These are phyloP conservation scores for Acropternis orthonyx DNA, from an alignment of 2,797 vertebrate species.

Conservation along the genomic window DNA sequence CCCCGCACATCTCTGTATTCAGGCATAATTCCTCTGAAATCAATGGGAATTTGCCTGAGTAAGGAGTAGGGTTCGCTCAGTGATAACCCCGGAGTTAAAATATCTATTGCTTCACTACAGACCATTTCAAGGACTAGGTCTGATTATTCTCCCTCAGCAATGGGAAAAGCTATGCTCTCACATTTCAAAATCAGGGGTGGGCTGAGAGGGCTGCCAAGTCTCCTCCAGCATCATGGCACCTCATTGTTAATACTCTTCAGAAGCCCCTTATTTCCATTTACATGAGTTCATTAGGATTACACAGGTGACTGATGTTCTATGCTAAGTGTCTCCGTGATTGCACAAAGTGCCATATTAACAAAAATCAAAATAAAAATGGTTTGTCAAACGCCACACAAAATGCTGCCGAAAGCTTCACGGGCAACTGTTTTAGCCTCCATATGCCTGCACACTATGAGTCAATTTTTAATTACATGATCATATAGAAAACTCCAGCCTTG, in stretches of 20 bases:
- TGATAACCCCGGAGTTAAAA: constrained; percentile 14
- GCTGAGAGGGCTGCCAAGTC: constrained; percentile 16
- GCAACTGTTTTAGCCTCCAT: constrained; percentile 5
- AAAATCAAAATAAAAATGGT: constrained; percentile 23
- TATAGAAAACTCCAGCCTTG: background rate
- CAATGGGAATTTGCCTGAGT: background rate
- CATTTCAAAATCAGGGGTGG: constrained; percentile 35
- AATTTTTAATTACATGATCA: constrained; percentile 43
- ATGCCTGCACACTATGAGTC: background rate
- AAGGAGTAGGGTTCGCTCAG: background rate
- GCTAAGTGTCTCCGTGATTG: background rate
- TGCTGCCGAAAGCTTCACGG: background rate
- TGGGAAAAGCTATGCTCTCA: background rate
- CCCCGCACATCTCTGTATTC: background rate
- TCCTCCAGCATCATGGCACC: constrained; percentile 30
- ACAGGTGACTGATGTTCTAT: constrained; percentile 32
- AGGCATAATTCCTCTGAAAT: background rate
- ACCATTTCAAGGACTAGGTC: constrained; percentile 17
- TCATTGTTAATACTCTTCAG: constrained; percentile 18
- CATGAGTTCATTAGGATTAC: constrained; percentile 32
- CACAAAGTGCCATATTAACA: constrained; percentile 17
- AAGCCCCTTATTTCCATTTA: constrained; percentile 46
- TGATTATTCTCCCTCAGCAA: background rate
- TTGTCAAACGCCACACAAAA: background rate
- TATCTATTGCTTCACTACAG: background rate